phyloP scores from a whole-genome alignment of 2,888 invertebrate genomes.

The Drosophila nigricruria region DNA sequence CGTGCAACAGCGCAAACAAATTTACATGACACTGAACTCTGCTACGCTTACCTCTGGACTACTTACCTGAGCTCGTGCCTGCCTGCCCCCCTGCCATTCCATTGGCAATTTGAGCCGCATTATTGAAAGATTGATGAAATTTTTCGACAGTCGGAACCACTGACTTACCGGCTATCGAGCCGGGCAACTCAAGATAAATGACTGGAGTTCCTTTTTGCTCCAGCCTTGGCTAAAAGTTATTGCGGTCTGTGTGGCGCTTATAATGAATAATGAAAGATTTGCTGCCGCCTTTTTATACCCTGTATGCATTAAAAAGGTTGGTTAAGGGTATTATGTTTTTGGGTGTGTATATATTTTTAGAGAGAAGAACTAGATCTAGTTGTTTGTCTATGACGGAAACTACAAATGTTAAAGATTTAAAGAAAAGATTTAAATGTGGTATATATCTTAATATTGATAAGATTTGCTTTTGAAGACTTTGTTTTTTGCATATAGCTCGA shows the following conservation, averaged over 20 bases:
- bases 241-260: constrained; percentile 71
- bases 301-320: neutral
- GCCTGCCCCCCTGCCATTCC: constrained; percentile 5
- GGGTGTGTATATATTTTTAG: no score
- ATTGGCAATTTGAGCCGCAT: constrained; percentile 57
- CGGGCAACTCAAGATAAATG: constrained; percentile 68
- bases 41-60: constrained; percentile 36
- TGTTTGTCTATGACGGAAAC: no score
- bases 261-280: constrained; percentile 79
- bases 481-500: neutral
- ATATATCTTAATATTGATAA: no score
- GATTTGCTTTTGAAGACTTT: no score
- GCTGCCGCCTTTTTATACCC: constrained; percentile 51
- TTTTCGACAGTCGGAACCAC: constrained; percentile 40
- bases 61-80: constrained; percentile 32
- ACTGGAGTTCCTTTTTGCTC: constrained; percentile 51
- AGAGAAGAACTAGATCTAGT: no score
- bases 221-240: constrained; percentile 61
- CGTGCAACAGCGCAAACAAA: constrained; percentile 80
- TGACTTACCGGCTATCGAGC: constrained; percentile 51
- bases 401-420: no score
- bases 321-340: neutral
- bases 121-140: constrained; percentile 80
- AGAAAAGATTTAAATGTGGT: no score
- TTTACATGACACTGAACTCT: constrained; percentile 79